Base-by-base conservation (phyloP, 2,797 vertebrate genomes). In the Oreochromis mossambicus region DNA sequence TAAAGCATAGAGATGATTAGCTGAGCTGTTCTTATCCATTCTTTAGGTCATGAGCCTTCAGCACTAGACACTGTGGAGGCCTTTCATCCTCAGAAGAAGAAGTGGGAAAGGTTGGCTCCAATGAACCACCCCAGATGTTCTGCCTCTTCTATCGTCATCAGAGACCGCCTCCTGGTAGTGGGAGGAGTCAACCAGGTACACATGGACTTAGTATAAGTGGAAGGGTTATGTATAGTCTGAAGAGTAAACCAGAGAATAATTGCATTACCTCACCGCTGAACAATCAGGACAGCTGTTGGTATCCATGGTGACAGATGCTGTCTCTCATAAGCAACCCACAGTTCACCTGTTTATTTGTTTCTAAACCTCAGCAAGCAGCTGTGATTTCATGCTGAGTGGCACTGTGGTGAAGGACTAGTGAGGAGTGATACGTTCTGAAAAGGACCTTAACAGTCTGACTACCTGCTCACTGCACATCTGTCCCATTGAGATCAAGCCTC, bases 71-170 rank as follows among this genome's bases (percentile, higher is more conserved):
- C 98, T 0, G 96, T 96, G 0, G 98, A 99, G 88, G 97, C 97
- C 0, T 98, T 98, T 89, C 97, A 99, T 88, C 98, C 98, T 0
- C 96, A 96, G 83, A 99, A 96, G 92, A 98, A 97, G 91, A 98
- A 97, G 87, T 99, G 98, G 98, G 98, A 99, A 94, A 93, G 48
- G 38, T 88, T 99, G 77, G 97, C 97, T 0, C 94, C 98, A 24
- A 98, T 99, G 98, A 96, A 95, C 78, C 98, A 96, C 0, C 98
- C 98, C 0, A 97, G 98, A 92, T 99, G 98, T 15, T 98, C 98
- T 63, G 97, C 98, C 85, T 98, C 98, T 94, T 97, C 96, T 94
- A 97, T 99, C 2, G 93, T 97, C 34, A 91, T 99, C 83, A 96
- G 96, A 90, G 97, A 97, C 92, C 98, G 98, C 81, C 97, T 99